Conservation (phyloP, 30 jellyfish, hydroid and myxozoan genomes). For the Aurelia sp. region DNA sequence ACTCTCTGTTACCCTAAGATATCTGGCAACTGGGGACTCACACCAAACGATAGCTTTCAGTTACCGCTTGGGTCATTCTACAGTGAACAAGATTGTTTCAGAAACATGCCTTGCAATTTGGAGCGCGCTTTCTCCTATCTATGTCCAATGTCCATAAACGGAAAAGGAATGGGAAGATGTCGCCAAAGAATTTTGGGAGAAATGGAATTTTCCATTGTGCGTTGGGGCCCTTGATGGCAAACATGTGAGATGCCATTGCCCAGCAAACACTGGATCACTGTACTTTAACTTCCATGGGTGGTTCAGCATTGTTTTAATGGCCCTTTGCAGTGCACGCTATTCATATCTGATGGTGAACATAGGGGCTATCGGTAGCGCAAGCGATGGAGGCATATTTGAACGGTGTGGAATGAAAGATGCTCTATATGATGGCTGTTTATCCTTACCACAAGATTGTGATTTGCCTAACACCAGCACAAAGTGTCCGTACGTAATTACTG, state of each 20-base stretch:
- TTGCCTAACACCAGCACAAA: conserved; percentile 58
- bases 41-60: not conserved
- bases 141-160: too few relatives aligned
- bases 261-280: conserved; percentile 49
- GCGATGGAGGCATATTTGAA: conserved; percentile 22
- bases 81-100: too few relatives aligned
- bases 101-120: too few relatives aligned
- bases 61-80: too few relatives aligned
- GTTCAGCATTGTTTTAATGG: conserved; percentile 62
- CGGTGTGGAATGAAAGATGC: conserved; percentile 38
- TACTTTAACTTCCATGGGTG: conserved; percentile 47
- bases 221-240: conserved; percentile 53
- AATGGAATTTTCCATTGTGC: conserved; percentile 58
- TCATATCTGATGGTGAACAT: conserved; percentile 44
- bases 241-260: conserved; percentile 53
- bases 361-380: conserved; percentile 1
- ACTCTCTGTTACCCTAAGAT: conserved; percentile 41
- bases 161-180: too few relatives aligned
- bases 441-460: conserved; percentile 19
- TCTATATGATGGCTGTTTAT: not conserved
- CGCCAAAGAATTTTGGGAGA: too few relatives aligned
- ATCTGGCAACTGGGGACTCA: conserved; percentile 55
- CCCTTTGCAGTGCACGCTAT: conserved; percentile 68
- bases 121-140: too few relatives aligned
- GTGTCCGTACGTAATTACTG: conserved; percentile 13